These are phyloP conservation scores for Ceriagrion tenellum DNA, from an alignment of 2,888 invertebrate species.

Conservation along the genomic window DNA sequence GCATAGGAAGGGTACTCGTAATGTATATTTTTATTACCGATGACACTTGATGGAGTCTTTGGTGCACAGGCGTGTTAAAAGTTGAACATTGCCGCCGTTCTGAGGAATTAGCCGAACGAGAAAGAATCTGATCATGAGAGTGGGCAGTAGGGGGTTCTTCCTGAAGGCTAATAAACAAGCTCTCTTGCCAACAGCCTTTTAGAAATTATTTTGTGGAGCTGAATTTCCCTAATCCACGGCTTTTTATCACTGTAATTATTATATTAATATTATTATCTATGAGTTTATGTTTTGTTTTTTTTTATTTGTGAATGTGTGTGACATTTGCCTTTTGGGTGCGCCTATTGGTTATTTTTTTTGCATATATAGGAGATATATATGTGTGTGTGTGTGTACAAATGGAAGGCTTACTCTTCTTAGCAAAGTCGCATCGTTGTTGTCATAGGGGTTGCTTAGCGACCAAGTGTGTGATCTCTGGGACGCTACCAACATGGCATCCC, in stretches of 20 bases:
- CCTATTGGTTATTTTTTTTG: neutral
- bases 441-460: slow-evolving; percentile 58
- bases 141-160: neutral
- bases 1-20: neutral
- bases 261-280: slow-evolving; percentile 55
- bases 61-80: slow-evolving; percentile 38
- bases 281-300: neutral
- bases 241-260: slow-evolving; percentile 57
- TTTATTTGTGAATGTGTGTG: neutral
- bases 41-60: slow-evolving; percentile 27
- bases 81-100: neutral
- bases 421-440: slow-evolving; percentile 13
- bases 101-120: neutral
- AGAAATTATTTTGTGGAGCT: neutral
- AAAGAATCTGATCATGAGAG: neutral
- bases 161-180: neutral
- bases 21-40: slow-evolving; percentile 53
- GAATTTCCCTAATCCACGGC: slow-evolving; percentile 4
- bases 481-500: slow-evolving; percentile 63
- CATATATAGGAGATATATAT: neutral
- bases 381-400: neutral
- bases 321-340: neutral
- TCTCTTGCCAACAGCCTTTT: slow-evolving; percentile 2
- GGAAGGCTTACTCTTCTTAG: neutral
- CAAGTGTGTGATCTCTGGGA: slow-evolving; percentile 65